Conservation (phyloP, 2,888 invertebrate species). For the Cataglyphis cursor region DNA sequence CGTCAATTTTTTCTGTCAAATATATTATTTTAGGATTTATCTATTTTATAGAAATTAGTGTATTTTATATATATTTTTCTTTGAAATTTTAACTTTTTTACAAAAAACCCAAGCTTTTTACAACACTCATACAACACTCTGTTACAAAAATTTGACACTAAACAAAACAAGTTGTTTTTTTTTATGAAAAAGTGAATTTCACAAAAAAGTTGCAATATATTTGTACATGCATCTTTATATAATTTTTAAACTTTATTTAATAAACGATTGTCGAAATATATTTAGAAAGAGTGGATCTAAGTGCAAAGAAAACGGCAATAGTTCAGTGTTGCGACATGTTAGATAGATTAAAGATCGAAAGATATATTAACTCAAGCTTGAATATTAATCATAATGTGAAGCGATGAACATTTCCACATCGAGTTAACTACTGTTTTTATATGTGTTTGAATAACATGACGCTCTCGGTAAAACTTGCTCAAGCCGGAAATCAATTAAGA, state of each 20-base stretch:
- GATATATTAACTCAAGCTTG: constrained; percentile 36
- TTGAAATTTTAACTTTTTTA: neutral
- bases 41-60: neutral
- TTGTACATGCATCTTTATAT: neutral
- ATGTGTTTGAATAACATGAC: constrained; percentile 17
- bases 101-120: neutral
- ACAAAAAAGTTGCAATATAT: neutral
- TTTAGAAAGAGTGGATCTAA: neutral
- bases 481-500: constrained; percentile 50
- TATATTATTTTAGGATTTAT: neutral
- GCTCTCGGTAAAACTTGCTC: constrained; percentile 26
- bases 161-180: neutral
- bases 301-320: neutral
- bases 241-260: neutral
- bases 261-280: neutral
- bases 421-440: constrained; percentile 1
- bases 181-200: neutral
- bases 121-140: too few species aligned
- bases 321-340: neutral
- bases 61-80: neutral
- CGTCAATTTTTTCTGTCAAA: neutral
- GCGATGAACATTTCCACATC: constrained; percentile 4
- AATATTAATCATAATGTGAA: constrained; percentile 42
- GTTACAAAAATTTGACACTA: too few species aligned
- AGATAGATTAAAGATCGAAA: constrained; percentile 22